These are phyloP conservation scores for Percopsis omiscomaycus DNA, from an alignment of 2,797 vertebrate species.

Conservation along the genomic window DNA sequence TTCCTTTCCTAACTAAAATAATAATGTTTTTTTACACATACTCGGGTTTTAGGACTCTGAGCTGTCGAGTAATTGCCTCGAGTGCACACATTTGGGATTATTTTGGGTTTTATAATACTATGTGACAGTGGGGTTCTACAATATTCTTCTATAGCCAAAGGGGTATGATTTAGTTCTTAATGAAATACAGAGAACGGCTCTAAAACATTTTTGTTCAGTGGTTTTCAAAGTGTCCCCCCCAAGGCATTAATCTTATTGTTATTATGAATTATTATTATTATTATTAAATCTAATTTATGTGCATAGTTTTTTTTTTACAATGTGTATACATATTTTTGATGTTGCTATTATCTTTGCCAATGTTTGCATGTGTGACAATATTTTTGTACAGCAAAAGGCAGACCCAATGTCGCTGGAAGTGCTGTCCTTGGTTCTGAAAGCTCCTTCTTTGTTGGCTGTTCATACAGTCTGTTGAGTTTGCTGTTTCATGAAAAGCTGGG, in stretches of 20 bases:
- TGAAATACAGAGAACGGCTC: no score
- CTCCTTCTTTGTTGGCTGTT: neutral
- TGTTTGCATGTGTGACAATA: no score
- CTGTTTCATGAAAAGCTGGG: neutral
- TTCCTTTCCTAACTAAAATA: conserved; percentile 21
- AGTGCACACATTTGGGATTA: conserved; percentile 17
- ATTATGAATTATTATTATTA: no score
- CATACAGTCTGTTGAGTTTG: conserved; percentile 1
- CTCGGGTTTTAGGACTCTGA: conserved; percentile 3
- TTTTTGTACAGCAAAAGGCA: no score
- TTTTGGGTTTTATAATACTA: conserved; percentile 14
- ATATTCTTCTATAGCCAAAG: neutral
- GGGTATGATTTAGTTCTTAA: neutral
- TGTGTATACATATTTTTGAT: no score
- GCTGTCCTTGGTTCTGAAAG: conserved; percentile 33
- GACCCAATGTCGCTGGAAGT: neutral
- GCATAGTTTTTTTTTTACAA: no score
- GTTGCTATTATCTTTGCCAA: no score
- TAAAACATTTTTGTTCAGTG: no score
- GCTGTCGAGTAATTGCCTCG: neutral
- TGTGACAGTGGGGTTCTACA: neutral
- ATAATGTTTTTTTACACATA: conserved; percentile 6
- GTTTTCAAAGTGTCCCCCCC: no score
- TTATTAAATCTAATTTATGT: no score
- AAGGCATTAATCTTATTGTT: no score